phyloP scores from a whole-genome alignment of 2,797 vertebrate species.

The Sylvilagus floridanus region DNA sequence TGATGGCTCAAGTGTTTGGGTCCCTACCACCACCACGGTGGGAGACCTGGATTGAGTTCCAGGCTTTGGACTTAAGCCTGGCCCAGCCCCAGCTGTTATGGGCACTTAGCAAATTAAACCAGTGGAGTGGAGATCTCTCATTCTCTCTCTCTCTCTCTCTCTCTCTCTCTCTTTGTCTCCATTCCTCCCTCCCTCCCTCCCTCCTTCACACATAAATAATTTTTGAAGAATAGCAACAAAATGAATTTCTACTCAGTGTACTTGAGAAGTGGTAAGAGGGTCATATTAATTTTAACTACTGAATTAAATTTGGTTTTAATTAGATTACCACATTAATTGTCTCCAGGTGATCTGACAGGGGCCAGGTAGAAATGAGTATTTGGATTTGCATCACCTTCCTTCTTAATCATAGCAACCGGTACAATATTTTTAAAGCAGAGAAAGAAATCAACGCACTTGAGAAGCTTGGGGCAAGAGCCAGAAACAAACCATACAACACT shows the following conservation, averaged over 20 bases:
- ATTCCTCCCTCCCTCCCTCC: too few species aligned
- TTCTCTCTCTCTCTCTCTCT: too few species aligned
- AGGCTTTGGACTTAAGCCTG: too few species aligned
- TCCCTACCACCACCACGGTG: too few species aligned
- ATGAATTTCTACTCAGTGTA: background rate
- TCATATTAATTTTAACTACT: constrained; percentile 15
- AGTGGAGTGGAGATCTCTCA: too few species aligned
- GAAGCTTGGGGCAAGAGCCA: background rate
- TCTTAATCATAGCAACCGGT: background rate
- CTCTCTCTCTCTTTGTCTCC: too few species aligned
- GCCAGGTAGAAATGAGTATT: background rate
- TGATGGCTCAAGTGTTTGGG: too few species aligned
- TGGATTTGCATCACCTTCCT: background rate
- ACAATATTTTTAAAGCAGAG: background rate
- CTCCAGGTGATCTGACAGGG: background rate
- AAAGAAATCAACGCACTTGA: constrained; percentile 28
- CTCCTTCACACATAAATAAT: too few species aligned
- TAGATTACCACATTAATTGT: background rate
- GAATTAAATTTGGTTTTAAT: constrained; percentile 28
- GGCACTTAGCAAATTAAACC: too few species aligned
- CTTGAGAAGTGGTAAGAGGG: background rate
- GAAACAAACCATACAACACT: background rate
- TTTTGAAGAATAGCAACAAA: background rate
- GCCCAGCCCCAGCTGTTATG: too few species aligned
- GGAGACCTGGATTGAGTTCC: too few species aligned